phyloP scores from a whole-genome alignment of 2,797 vertebrate species.

The Danio albolineatus region DNA sequence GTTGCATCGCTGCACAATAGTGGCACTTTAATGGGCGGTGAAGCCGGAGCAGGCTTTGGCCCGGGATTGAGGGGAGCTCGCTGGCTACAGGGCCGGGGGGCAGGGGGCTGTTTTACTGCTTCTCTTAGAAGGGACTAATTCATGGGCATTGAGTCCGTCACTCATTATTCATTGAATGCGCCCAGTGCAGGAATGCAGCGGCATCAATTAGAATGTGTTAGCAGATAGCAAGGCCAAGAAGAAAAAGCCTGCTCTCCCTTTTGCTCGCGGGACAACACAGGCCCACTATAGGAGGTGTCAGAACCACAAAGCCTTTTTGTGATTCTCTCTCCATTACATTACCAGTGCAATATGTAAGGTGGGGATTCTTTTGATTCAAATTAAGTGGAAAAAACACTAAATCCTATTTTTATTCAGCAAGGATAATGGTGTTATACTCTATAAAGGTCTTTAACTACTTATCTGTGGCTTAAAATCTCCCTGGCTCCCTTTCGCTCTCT shows the following conservation, averaged over 20 bases:
- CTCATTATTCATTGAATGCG: conserved; percentile 99
- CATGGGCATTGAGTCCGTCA: conserved; percentile 91
- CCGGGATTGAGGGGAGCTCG: conserved; percentile 76
- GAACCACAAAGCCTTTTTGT: conserved; percentile 95
- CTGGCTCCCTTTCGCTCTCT: conserved; percentile 72
- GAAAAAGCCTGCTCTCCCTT: conserved; percentile 91
- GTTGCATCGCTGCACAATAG: conserved; percentile 91
- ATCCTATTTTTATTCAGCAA: conserved; percentile 97
- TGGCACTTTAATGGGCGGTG: conserved; percentile 96
- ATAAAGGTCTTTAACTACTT: conserved; percentile 90
- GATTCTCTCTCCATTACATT: conserved; percentile 93
- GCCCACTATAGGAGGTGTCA: conserved; percentile 96
- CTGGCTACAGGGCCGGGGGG: conserved; percentile 77
- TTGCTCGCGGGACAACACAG: conserved; percentile 88
- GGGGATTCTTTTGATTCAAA: conserved; percentile 99
- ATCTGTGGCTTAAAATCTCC: conserved; percentile 87
- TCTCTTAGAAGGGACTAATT: conserved; percentile 96
- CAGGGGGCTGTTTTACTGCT: conserved; percentile 91
- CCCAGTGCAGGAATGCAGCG: conserved; percentile 94
- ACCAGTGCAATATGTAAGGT: conserved; percentile 99
- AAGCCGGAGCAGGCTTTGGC: conserved; percentile 80
- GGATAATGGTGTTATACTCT: conserved; percentile 89
- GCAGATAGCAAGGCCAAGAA: conserved; percentile 94
- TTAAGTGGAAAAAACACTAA: conserved; percentile 99
- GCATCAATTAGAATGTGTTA: conserved; percentile 99